Conservation (phyloP, 2,113 vertebrate species). For the Syngnathoides biaculeatus region DNA sequence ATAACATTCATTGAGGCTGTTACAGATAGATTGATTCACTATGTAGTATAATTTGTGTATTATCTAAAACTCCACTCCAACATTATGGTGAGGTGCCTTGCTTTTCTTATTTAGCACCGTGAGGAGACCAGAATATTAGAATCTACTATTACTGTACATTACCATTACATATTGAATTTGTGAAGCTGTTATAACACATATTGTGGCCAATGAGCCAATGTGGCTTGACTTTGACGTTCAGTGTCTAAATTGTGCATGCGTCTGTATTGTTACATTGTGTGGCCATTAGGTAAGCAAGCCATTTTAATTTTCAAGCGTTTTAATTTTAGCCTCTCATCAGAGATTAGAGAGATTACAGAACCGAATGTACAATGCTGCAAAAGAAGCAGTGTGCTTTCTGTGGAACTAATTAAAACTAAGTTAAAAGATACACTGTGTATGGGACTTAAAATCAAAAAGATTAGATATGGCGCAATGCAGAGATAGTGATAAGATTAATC, state of each 20-base stretch:
- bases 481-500: conserved; percentile 67
- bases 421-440: conserved; percentile 35
- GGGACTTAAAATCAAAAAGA: conserved; percentile 55
- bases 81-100: too few species aligned
- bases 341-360: conserved; percentile 25
- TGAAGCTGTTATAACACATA: neutral
- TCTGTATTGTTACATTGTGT: conserved; percentile 24
- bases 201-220: conserved; percentile 1
- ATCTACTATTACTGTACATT: neutral
- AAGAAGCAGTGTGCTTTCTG: conserved; percentile 39
- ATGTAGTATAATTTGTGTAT: neutral
- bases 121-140: too few species aligned
- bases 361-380: conserved; percentile 19
- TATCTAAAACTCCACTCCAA: neutral
- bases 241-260: conserved; percentile 7
- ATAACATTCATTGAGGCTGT: neutral
- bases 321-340: conserved; percentile 20
- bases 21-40: neutral
- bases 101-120: too few species aligned
- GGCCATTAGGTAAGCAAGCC: neutral
- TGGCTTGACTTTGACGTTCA: conserved; percentile 13
- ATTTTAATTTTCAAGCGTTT: too few species aligned
- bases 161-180: too few species aligned
- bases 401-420: conserved; percentile 64
- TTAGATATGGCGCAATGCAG: conserved; percentile 50